Evolutionary conservation across 2,888 invertebrate genomes (phyloP), one percentile per base, ranked within the genome.

Genomic region (Epinotia brunnichana): DNA sequence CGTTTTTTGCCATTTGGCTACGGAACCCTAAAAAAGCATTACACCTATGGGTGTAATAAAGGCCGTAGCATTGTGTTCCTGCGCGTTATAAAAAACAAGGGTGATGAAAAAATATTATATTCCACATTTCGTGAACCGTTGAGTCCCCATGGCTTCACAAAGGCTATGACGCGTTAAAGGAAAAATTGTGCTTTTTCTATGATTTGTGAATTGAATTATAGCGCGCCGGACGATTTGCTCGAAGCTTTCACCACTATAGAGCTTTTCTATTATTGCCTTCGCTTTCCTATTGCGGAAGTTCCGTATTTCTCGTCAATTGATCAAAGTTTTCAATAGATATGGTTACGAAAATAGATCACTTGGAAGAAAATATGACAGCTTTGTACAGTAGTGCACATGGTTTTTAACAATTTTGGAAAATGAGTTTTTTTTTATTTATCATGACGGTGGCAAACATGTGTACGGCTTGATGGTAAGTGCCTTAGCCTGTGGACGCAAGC

Each of bases 121-220:
- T n/a, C 29, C n/a, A 10, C 4, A 41, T 5, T 63, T 67, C 35
- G n/a, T 35, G 73, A 15, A 24, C 68, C 73, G 51, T 63, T 5
- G 10, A 15, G 57, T 48, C 29, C 21, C 57, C 63, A 69, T 73
- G 53, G 73, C 62, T 59, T 51, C 48, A 44, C 29, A 63, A 63
- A 73, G 67, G 62, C 72, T 39, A 73, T 57, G 66, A 56, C 61
- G 72, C 73, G 68, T 61, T 67, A 73, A 73, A 63, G 69, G 69
- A 69, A 69, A 72, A 72, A 72, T 72, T 69, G 57, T 63, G 62
- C 69, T 62, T 72, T 72, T 63, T 68, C 73, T 63, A 51, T 73
- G 73, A 73, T 73, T 73, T 73, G 62, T 68, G 73, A 69, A 69
- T 73, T 69, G 69, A 73, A 63, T 69, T 73, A 73, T 68, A 51